Conservation (phyloP, 2,113 vertebrate species). For the Daboia siamensis region DNA sequence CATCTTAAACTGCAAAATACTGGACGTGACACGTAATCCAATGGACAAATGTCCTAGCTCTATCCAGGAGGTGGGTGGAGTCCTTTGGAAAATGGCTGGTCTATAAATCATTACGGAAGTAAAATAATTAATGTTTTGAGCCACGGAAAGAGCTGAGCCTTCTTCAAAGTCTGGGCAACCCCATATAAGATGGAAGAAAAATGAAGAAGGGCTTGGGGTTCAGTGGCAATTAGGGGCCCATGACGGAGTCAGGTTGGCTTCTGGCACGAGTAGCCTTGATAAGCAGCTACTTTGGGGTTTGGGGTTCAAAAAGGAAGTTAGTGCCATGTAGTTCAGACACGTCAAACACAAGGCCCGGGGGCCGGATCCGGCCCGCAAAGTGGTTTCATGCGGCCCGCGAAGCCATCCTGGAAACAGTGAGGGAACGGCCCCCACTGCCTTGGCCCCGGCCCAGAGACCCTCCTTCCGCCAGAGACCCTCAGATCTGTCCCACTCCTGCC, state of each 20-base stretch:
- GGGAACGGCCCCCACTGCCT: no score
- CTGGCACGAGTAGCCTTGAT: constrained; percentile 74
- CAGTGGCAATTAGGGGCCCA: constrained; percentile 64
- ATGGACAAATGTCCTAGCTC: background rate
- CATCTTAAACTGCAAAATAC: background rate
- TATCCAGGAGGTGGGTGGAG: background rate
- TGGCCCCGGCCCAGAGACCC: no score
- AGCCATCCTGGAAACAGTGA: no score
- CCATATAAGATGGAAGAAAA: constrained; percentile 22
- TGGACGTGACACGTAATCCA: background rate
- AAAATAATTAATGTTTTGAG: background rate
- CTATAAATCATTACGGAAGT: background rate
- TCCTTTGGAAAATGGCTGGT: background rate
- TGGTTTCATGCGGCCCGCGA: no score
- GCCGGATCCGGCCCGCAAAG: no score
- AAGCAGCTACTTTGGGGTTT: constrained; percentile 64
- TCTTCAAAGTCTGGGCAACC: background rate
- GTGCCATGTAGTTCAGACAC: constrained; percentile 58
- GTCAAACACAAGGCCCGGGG: no score
- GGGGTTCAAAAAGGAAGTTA: constrained; percentile 62
- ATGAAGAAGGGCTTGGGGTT: constrained; percentile 57
- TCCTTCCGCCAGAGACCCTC: no score
- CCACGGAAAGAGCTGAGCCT: background rate
- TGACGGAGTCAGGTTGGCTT: constrained; percentile 70
- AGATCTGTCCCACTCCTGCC: no score